Base-by-base conservation (phyloP, 2,888 invertebrate species). In the Oscheius onirici region DNA sequence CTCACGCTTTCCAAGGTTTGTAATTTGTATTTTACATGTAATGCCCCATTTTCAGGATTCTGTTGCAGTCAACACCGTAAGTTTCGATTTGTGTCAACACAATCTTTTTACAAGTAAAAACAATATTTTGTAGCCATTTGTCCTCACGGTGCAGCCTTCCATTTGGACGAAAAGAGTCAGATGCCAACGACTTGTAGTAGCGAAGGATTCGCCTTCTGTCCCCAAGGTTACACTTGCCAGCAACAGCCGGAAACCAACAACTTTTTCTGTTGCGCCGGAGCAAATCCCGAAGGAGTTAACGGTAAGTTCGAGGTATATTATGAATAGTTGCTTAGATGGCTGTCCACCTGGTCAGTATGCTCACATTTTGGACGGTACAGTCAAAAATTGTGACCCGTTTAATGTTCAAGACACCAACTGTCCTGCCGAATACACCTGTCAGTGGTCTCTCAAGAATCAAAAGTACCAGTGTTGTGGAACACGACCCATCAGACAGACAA, bases 61-160 rank as follows among this genome's bases (percentile, higher is more conserved):
- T 82, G 82, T 46, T 82, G 82, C 68, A 74, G 75, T 26, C 76
- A 76, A 34, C 72, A 74, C 46, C 77, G 83, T 82, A 54, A 75
- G 77, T 73, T 46, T 43, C 41, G 8, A 20, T 2, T 17, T n/a
- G 24, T 15, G n/a, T n/a, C n/a, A n/a, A n/a, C n/a, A 34, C 8
- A 20, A 43, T n/a, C n/a, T n/a, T n/a, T n/a, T n/a, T n/a, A n/a
- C n/a, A n/a, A n/a, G n/a, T n/a, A n/a, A n/a, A n/a, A n/a, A n/a
- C n/a, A n/a, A n/a, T n/a, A n/a, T n/a, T n/a, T n/a, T n/a, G n/a
- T 72, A 81, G 81, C 81, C 24, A 76, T 82, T 52, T 82, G 81
- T 51, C 81, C 82, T 0, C 74, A 78, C 1, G 76, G 74, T n/a
- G 75, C 75, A 8, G 43, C 68, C 11, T 82, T 82, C 77, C 80